phyloP scores from a whole-genome alignment of 2,888 invertebrate genomes.

The Lasioglossum lativentre region DNA sequence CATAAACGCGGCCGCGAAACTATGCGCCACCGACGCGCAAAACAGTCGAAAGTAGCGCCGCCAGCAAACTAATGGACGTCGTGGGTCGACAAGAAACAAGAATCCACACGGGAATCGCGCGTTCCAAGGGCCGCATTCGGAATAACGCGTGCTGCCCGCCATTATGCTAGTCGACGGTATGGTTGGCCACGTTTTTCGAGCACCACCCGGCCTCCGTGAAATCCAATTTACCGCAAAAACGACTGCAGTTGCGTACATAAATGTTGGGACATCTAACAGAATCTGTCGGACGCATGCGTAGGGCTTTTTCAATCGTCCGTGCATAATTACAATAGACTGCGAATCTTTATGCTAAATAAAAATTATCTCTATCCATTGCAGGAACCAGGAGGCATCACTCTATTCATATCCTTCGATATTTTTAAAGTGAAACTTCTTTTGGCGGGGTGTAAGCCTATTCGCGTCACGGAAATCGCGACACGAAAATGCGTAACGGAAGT shows the following conservation, averaged over 20 bases:
- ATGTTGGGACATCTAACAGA: neutral
- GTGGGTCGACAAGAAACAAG: constrained; percentile 35
- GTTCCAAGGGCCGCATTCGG: constrained; percentile 31
- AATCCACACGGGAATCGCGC: constrained; percentile 18
- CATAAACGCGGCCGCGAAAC: constrained; percentile 2
- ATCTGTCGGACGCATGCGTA: neutral
- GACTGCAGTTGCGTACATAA: neutral
- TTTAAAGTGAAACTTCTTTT: too few relatives aligned
- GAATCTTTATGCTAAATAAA: too few relatives aligned
- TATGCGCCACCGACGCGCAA: constrained; percentile 16
- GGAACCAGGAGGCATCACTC: too few relatives aligned
- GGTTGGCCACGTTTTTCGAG: neutral
- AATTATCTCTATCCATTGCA: too few relatives aligned
- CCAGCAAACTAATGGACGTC: constrained; percentile 33
- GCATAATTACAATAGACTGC: neutral
- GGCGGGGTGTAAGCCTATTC: too few relatives aligned
- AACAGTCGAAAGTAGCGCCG: constrained; percentile 22
- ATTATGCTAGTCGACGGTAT: neutral
- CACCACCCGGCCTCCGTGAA: neutral
- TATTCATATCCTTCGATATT: too few relatives aligned
- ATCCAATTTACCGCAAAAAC: neutral
- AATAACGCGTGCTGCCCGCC: constrained; percentile 19
- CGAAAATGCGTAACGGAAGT: too few relatives aligned
- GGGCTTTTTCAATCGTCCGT: neutral
- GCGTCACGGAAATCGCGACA: too few relatives aligned